Base-by-base conservation (phyloP, 2,113 vertebrate genomes). In the Passer domesticus region DNA sequence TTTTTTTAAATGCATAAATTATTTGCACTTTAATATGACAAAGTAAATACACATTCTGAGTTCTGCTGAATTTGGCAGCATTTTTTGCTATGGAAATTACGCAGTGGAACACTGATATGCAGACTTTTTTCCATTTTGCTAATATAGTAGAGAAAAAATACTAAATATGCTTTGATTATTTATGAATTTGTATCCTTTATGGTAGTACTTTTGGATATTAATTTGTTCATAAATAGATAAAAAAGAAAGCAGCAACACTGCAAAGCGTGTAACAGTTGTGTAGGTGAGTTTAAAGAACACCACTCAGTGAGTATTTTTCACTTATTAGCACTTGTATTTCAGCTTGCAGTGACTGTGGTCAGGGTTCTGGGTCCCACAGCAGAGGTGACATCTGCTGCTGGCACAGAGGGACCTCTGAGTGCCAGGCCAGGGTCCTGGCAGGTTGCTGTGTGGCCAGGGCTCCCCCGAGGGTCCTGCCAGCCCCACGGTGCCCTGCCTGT, bases 401-500 rank as follows among this genome's bases (percentile, higher is more conserved):
- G 27, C 12, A 3, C 60, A 6, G 16, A 11, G 4, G 18, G 35
- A 10, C 37, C 46, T 46, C n/a, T n/a, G 60, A 2, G n/a, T 5
- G 62, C 33, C 1, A 0, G 47, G 31, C 31, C 37, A 25, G 80
- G 37, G 10, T 21, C 4, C 56, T 7, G 43, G 0, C 3, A 11
- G 44, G 35, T 16, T 46, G 4, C 44, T 25, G 4, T 3, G 1
- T 28, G 25, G 1, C 9, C 25, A 9, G 55, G 44, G 33, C 2
- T 50, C 6, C 53, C 17, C 16, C 2, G 3, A 7, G 55, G 25
- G 27, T 5, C 7, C 2, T 22, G 66, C 11, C 21, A 20, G 58
- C 7, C 46, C 62, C 23, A 4, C 0, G 2, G 5, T 2, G 25
- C 14, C 8, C 30, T 2, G 24, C 16, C 23, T 3, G 8, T 6